These are phyloP conservation scores for Gila robusta DNA, from an alignment of 2,797 vertebrate genomes.

Conservation along the genomic window DNA sequence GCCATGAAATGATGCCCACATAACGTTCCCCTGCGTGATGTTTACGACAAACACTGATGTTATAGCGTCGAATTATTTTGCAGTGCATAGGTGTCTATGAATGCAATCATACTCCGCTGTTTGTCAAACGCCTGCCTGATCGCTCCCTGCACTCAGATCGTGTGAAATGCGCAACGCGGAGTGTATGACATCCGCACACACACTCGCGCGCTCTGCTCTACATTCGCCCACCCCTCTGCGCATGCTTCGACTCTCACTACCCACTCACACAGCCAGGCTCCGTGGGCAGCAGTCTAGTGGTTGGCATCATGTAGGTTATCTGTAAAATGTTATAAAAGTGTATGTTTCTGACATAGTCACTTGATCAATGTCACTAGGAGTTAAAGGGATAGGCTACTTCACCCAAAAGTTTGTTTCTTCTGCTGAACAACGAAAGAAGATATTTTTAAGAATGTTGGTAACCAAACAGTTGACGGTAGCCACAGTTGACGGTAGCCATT, in stretches of 20 bases:
- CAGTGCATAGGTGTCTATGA: constrained; percentile 48
- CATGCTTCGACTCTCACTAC: constrained; percentile 42
- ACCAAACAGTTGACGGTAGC: too few species aligned
- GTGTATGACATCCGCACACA: constrained; percentile 68
- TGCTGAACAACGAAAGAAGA: too few species aligned
- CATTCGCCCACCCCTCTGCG: constrained; percentile 72
- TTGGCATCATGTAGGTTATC: not conserved
- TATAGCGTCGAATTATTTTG: constrained; percentile 19
- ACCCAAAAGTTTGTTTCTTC: too few species aligned
- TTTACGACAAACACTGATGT: constrained; percentile 64
- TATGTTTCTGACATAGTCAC: not conserved
- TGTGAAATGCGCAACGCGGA: constrained; percentile 72
- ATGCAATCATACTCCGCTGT: not conserved
- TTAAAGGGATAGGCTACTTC: too few species aligned
- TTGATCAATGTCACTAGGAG: not conserved
- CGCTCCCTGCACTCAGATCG: constrained; percentile 55
- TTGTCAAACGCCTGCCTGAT: constrained; percentile 22
- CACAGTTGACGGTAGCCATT: too few species aligned
- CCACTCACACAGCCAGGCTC: constrained; percentile 21
- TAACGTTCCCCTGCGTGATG: constrained; percentile 78
- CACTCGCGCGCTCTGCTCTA: constrained; percentile 63
- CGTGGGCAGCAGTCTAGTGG: constrained; percentile 16
- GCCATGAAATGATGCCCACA: constrained; percentile 74
- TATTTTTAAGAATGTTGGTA: too few species aligned
- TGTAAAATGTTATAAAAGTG: not conserved